These are phyloP conservation scores for Dasysyrphus albostriatus DNA, from an alignment of 2,888 invertebrate species.

Conservation along the genomic window DNA sequence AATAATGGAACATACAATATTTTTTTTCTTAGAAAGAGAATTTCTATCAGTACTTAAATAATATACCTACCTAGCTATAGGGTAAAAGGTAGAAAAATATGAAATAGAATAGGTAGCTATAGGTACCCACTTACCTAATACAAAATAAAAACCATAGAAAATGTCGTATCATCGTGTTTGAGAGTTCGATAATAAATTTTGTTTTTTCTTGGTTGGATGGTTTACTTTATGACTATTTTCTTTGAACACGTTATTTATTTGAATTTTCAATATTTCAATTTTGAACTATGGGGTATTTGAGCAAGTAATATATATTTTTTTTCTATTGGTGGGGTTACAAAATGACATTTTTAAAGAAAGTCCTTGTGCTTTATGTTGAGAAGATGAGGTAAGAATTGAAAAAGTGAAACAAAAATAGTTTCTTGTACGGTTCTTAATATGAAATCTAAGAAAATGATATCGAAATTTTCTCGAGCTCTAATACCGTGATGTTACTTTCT, in stretches of 20 bases:
- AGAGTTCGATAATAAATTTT: constrained; percentile 62
- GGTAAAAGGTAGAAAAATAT: constrained; percentile 6
- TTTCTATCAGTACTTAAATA: constrained; percentile 38
- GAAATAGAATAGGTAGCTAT: background rate
- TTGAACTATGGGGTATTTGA: constrained; percentile 6
- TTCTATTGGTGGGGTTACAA: too few relatives aligned
- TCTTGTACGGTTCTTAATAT: too few relatives aligned
- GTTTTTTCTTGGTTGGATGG: constrained; percentile 20
- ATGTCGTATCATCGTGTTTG: constrained; percentile 45
- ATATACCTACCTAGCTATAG: background rate
- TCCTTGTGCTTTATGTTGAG: too few relatives aligned
- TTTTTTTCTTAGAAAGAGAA: constrained; percentile 11
- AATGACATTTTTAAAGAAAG: too few relatives aligned
- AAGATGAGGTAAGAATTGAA: too few relatives aligned
- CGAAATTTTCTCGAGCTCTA: too few relatives aligned
- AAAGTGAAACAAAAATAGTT: too few relatives aligned
- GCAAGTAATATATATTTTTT: too few relatives aligned
- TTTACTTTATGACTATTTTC: constrained; percentile 22
- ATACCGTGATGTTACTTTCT: too few relatives aligned
- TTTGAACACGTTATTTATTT: constrained; percentile 9
- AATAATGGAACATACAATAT: constrained; percentile 14
- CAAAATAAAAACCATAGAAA: constrained; percentile 1
- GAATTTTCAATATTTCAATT: constrained; percentile 50
- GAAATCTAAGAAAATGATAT: too few relatives aligned
- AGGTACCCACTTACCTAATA: background rate